These are phyloP conservation scores for Garrulus glandarius DNA, from an alignment of 2,797 vertebrate genomes.

Conservation along the genomic window DNA sequence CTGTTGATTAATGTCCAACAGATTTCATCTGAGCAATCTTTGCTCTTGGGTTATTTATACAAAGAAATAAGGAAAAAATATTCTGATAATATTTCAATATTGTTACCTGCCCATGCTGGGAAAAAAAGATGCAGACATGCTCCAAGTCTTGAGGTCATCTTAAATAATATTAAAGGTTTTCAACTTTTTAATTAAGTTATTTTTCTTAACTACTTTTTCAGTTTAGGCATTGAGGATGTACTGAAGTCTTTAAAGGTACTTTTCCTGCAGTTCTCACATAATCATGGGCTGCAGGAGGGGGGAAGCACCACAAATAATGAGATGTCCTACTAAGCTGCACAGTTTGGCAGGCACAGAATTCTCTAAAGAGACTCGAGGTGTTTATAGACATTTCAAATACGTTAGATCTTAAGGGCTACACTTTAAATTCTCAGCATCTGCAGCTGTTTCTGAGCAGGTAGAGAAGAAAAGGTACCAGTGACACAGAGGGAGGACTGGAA, in stretches of 20 bases:
- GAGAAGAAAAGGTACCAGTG: background rate
- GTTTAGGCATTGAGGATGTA: background rate
- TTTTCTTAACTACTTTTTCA: background rate
- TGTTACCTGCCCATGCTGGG: background rate
- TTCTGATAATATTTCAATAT: background rate
- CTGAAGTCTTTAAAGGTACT: background rate
- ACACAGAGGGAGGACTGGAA: background rate
- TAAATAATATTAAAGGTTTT: background rate
- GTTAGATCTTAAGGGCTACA: background rate
- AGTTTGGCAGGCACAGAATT: background rate
- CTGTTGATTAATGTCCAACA: background rate
- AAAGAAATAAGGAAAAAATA: background rate
- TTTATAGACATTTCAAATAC: slow-evolving; percentile 21
- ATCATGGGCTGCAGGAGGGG: background rate
- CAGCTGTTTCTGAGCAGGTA: background rate
- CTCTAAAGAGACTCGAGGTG: slow-evolving; percentile 28
- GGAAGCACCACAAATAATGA: background rate
- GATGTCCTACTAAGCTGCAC: background rate
- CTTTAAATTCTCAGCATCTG: background rate
- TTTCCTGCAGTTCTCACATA: slow-evolving; percentile 1
- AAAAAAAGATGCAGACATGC: background rate
- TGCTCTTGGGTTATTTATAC: background rate
- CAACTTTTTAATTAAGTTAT: background rate
- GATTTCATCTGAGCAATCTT: background rate
- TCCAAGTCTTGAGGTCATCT: background rate